Conservation (phyloP, 2,797 vertebrate genomes). For the Parotocinclus haroldoi region DNA sequence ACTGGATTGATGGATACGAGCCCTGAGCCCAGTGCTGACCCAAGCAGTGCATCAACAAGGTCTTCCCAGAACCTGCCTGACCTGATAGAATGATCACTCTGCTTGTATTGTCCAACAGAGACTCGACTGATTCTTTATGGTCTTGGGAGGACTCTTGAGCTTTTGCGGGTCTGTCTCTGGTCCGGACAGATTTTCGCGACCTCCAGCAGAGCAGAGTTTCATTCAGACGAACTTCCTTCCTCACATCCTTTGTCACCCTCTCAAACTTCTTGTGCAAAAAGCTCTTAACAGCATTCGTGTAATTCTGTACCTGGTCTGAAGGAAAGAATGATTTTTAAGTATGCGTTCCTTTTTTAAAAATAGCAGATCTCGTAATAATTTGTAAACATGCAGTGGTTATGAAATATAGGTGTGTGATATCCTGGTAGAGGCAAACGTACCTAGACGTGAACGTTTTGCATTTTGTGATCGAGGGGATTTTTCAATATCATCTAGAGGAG, state of each 20-base stretch:
- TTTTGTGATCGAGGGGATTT: background rate
- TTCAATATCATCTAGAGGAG: background rate
- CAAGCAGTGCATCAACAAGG: slow-evolving; percentile 74
- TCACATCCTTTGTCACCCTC: slow-evolving; percentile 46
- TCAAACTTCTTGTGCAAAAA: slow-evolving; percentile 60
- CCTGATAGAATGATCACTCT: slow-evolving; percentile 75
- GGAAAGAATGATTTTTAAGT: background rate
- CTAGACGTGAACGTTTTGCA: slow-evolving; percentile 61
- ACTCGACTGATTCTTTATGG: slow-evolving; percentile 62
- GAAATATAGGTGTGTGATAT: background rate
- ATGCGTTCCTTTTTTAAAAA: too few species aligned
- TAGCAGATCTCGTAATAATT: too few species aligned
- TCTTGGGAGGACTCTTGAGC: slow-evolving; percentile 55
- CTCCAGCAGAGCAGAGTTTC: slow-evolving; percentile 72
- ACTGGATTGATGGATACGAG: slow-evolving; percentile 67
- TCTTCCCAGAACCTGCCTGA: slow-evolving; percentile 85
- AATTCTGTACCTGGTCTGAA: slow-evolving; percentile 71
- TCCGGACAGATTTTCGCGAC: slow-evolving; percentile 51
- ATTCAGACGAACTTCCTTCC: slow-evolving; percentile 58
- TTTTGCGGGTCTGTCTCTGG: slow-evolving; percentile 44
- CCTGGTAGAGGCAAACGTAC: slow-evolving; percentile 47
- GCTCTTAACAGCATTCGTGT: slow-evolving; percentile 57
- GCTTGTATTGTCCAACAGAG: slow-evolving; percentile 67
- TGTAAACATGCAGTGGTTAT: background rate
- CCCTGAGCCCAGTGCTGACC: slow-evolving; percentile 78